Conservation (phyloP, 2,888 invertebrate species). For the Arge pagana region DNA sequence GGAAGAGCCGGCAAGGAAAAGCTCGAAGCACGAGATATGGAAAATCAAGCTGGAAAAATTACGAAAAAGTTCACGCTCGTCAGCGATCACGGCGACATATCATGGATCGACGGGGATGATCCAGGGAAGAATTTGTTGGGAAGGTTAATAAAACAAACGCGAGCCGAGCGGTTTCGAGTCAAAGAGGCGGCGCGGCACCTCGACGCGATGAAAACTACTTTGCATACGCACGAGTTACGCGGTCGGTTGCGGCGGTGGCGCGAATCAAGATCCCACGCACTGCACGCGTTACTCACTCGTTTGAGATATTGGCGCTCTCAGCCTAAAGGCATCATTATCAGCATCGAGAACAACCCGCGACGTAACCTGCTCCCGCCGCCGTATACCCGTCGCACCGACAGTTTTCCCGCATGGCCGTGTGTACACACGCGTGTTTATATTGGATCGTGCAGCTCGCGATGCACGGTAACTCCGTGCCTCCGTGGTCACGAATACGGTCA, state of each 20-base stretch:
- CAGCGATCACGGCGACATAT: too few relatives aligned
- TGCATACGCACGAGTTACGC: background rate
- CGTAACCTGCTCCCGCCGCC: constrained; percentile 2
- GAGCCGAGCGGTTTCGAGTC: too few relatives aligned
- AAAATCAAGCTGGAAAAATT: too few relatives aligned
- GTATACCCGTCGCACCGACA: too few relatives aligned
- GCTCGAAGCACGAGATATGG: too few relatives aligned
- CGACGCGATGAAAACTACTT: background rate
- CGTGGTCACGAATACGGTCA: constrained; percentile 13
- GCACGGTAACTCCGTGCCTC: background rate
- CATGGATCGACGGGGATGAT: too few relatives aligned
- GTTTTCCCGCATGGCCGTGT: too few relatives aligned
- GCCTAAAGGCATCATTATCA: constrained; percentile 27
- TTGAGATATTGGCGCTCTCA: background rate
- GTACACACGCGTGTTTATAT: too few relatives aligned
- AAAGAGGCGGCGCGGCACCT: background rate
- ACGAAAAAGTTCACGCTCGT: too few relatives aligned
- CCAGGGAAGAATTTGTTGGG: too few relatives aligned
- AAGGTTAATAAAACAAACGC: too few relatives aligned
- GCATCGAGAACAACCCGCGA: constrained; percentile 14
- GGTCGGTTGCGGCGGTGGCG: background rate
- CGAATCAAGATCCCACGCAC: background rate
- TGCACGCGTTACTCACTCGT: background rate
- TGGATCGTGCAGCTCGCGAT: background rate
- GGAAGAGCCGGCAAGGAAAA: too few relatives aligned